Base-by-base conservation (phyloP, 2,888 invertebrate genomes). In the Trilocha varians region DNA sequence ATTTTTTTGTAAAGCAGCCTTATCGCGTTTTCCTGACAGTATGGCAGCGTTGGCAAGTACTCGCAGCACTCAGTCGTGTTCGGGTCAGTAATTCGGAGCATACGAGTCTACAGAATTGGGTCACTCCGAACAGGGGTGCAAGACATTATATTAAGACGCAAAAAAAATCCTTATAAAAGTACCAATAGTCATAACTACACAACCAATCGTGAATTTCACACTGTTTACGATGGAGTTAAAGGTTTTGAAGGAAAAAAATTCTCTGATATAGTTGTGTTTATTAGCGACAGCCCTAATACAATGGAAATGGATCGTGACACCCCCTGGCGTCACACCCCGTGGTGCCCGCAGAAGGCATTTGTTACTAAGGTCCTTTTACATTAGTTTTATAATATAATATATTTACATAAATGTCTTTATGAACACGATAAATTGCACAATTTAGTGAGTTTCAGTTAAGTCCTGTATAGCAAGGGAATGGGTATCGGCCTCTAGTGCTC, bases 121-220 rank as follows among this genome's bases (percentile, higher is more conserved):
- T 64, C 65, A 62, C 18, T 50, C 48, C 49, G 56, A 56, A 49
- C 54, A 25, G 45, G 55, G 48, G 47, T 50, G 49, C 40, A 47
- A 38, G 44, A 47, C 38, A 25, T 9, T 9, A 25, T 9, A 25
- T 3, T 25, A 25, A 25, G 6, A 2, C 6, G 25, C 25, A 25
- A 25, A 18, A 25, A 5, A 9, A 25, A 25, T 9, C 6, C 25
- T 5, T 25, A 11, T 11, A 9, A 3, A 25, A 25, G 25, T 25
- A 25, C 18, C 18, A 6, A 18, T 8, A 25, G 25, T 25, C 25
- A 25, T 25, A 44, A 42, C 18, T 41, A 42, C 35, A 43, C 41
- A 34, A n/a, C n/a, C n/a, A n/a, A n/a, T n/a, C n/a, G n/a, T n/a
- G n/a, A n/a, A n/a, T n/a, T n/a, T n/a, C n/a, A n/a, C n/a, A n/a